Percentiles rank a stretch among this genome's conserved stretches.
Conservation (phyloP, 2,113 vertebrate genomes). For the Brienomyrus longianalis region DNA sequence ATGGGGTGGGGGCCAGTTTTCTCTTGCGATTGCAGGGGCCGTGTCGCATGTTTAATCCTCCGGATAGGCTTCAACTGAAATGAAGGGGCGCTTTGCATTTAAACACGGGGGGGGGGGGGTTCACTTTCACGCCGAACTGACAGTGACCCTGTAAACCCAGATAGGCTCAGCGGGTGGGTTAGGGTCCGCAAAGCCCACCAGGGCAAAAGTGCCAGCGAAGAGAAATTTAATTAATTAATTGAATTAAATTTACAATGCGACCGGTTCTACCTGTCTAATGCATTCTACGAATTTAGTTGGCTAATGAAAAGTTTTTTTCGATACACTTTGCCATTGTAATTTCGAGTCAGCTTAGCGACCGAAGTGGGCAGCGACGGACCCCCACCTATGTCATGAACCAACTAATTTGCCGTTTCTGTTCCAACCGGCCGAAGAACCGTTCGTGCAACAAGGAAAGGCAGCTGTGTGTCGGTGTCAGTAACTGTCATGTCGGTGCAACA, state of each 20-base stretch:
- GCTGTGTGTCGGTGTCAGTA: neutral
- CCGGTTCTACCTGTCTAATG: neutral
- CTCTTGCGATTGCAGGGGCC: neutral
- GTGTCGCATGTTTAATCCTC: neutral
- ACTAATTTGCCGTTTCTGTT: neutral
- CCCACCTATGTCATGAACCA: neutral
- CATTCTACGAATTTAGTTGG: neutral
- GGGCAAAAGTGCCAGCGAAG: too few relatives aligned
- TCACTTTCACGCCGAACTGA: neutral
- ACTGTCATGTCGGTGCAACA: neutral
- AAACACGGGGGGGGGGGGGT: neutral
- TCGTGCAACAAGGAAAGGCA: neutral
- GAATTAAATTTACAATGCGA: neutral
- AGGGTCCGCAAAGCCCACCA: neutral
- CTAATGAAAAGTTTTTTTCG: neutral
- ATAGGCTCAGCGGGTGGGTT: neutral
- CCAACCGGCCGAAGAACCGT: neutral
- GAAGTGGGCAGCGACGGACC: neutral
- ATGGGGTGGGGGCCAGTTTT: neutral
- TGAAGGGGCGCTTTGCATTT: neutral
- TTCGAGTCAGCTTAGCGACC: neutral
- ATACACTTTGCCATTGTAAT: neutral
- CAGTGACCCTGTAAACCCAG: conserved; percentile 18
- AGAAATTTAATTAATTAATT: neutral
- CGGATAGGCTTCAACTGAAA: neutral